A percentile compares a stretch with the other conserved stretches of the same genome.
These are phyloP conservation scores for Ophion obscuratus DNA, from an alignment of 2,888 invertebrate genomes.

Conservation along the genomic window DNA sequence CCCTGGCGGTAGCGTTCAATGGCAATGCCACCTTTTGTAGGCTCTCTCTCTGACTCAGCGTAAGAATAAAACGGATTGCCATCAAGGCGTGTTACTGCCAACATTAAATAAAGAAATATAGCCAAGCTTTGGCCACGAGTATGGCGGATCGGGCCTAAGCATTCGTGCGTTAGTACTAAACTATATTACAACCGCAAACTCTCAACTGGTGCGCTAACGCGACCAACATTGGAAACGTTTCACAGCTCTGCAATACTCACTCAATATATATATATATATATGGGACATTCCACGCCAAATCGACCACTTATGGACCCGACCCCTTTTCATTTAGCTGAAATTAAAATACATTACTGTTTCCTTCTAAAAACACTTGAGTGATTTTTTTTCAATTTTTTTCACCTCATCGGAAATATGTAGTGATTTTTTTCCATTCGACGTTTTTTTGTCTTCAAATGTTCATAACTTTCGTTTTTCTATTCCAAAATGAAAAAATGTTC, in stretches of 20 bases:
- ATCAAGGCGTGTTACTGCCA: slow-evolving; percentile 79
- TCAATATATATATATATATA: slow-evolving; percentile 11
- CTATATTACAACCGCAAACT: slow-evolving; percentile 79
- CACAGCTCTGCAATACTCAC: slow-evolving; percentile 13
- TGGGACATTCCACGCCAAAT: too few species aligned
- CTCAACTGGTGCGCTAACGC: slow-evolving; percentile 63
- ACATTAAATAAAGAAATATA: slow-evolving; percentile 83
- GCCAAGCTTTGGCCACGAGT: slow-evolving; percentile 77
- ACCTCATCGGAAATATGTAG: too few species aligned
- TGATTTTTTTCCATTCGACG: too few species aligned
- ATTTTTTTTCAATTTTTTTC: too few species aligned
- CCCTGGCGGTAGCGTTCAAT: slow-evolving; percentile 40
- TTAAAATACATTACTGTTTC: too few species aligned
- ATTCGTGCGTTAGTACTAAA: slow-evolving; percentile 80
- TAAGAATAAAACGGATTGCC: slow-evolving; percentile 80
- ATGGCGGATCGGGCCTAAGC: slow-evolving; percentile 75
- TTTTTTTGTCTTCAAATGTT: too few species aligned
- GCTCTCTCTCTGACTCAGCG: slow-evolving; percentile 78
- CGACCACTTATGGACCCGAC: too few species aligned
- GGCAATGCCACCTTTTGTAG: slow-evolving; percentile 63
- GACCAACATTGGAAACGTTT: slow-evolving; percentile 46
- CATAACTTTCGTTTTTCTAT: too few species aligned
- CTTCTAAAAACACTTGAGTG: too few species aligned
- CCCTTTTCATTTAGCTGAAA: too few species aligned
- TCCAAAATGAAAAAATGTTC: too few species aligned